phyloP scores from a whole-genome alignment of 1,140 invertebrate species.

The Aphis craccivora region DNA sequence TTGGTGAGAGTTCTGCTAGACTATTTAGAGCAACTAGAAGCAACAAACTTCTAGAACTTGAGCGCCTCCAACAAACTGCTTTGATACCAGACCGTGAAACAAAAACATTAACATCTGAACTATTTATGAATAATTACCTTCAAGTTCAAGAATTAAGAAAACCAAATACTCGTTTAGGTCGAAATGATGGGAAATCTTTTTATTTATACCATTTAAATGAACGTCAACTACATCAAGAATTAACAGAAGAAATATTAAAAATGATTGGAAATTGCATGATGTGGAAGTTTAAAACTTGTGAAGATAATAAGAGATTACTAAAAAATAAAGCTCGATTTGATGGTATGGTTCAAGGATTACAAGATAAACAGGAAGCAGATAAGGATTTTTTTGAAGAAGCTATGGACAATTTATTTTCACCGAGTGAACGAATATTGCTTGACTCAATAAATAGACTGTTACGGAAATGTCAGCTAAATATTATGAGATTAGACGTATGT shows the following conservation, averaged over 20 bases:
- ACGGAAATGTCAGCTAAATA: constrained; percentile 44
- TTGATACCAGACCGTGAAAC: constrained; percentile 55
- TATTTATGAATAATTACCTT: constrained; percentile 52
- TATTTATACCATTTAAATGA: constrained; percentile 56
- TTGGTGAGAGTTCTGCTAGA: constrained; percentile 51
- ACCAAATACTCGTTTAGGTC: constrained; percentile 49
- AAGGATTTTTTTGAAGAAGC: constrained; percentile 52
- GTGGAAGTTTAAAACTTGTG: constrained; percentile 55
- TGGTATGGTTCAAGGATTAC: constrained; percentile 52
- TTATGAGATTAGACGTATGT: constrained; percentile 47
- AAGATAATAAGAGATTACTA: constrained; percentile 49
- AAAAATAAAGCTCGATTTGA: constrained; percentile 55
- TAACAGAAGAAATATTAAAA: constrained; percentile 51
- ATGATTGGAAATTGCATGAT: constrained; percentile 53
- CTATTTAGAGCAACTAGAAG: constrained; percentile 42
- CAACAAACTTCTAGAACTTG: constrained; percentile 49
- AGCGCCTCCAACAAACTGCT: constrained; percentile 47
- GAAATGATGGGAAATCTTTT: constrained; percentile 56
- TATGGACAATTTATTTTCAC: constrained; percentile 57
- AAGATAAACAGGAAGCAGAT: constrained; percentile 50
- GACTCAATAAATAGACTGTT: constrained; percentile 49
- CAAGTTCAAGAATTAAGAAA: constrained; percentile 53
- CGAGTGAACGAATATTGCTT: constrained; percentile 44
- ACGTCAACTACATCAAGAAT: constrained; percentile 51
- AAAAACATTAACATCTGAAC: constrained; percentile 55